These are phyloP conservation scores for Archivesica marissinica DNA, from an alignment of 1,140 invertebrate species.

Conservation along the genomic window DNA sequence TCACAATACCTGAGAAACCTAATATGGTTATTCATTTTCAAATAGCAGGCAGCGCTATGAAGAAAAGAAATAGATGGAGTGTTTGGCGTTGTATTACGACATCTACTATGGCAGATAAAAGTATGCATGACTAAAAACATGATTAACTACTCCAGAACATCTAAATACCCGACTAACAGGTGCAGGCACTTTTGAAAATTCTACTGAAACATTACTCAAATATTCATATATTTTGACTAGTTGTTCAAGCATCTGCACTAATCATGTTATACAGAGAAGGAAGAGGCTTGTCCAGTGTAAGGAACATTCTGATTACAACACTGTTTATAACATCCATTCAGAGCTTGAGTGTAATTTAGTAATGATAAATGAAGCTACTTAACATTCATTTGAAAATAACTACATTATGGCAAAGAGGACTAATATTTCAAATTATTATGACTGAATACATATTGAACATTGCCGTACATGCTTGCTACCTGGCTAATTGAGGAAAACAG, in stretches of 20 bases:
- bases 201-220: slow-evolving; percentile 31
- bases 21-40: slow-evolving; percentile 23
- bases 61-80: slow-evolving; percentile 16
- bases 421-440: slow-evolving; percentile 32
- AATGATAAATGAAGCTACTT: slow-evolving; percentile 34
- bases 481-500: not conserved
- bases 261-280: not conserved
- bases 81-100: slow-evolving; percentile 23
- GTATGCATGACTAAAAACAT: slow-evolving; percentile 19
- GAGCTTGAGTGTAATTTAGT: slow-evolving; percentile 20
- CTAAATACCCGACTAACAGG: slow-evolving; percentile 22
- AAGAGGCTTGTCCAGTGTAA: not conserved
- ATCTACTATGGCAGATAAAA: slow-evolving; percentile 23
- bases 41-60: slow-evolving; percentile 18
- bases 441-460: not conserved
- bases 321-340: slow-evolving; percentile 21
- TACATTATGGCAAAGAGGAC: slow-evolving; percentile 9
- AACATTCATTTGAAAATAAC: slow-evolving; percentile 33
- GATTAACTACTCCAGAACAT: slow-evolving; percentile 28
- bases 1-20: slow-evolving; percentile 3
- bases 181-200: slow-evolving; percentile 26
- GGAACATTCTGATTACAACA: slow-evolving; percentile 1
- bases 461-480: not conserved
- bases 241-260: slow-evolving; percentile 2
- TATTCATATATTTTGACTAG: slow-evolving; percentile 1